These are phyloP conservation scores for Leucoraja ocellata DNA, from an alignment of 2,797 vertebrate species.

Conservation along the genomic window DNA sequence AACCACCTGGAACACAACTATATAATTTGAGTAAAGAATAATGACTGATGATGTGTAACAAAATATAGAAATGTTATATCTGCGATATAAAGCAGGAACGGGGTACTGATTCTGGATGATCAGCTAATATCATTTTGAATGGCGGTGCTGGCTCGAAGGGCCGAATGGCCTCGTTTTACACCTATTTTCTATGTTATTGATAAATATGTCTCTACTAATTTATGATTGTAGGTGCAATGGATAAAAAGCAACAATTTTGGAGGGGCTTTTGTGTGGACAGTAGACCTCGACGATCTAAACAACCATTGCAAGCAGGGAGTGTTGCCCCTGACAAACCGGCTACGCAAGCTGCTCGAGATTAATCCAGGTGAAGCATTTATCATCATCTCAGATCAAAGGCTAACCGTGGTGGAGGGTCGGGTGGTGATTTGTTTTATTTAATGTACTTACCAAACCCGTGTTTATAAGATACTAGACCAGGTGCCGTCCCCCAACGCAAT, in stretches of 20 bases:
- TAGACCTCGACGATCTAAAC: slow-evolving; percentile 61
- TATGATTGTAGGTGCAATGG: slow-evolving; percentile 53
- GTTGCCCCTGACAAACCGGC: slow-evolving; percentile 42
- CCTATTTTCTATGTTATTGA: background rate
- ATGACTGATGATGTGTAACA: background rate
- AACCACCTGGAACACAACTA: too few species aligned
- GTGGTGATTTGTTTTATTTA: too few species aligned
- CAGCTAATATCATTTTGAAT: too few species aligned
- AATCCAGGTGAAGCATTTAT: background rate
- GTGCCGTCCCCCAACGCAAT: too few species aligned
- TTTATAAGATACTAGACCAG: too few species aligned
- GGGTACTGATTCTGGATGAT: too few species aligned
- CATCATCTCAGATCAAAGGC: background rate
- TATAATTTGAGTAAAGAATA: background rate
- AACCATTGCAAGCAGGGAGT: slow-evolving; percentile 43
- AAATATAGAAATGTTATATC: background rate
- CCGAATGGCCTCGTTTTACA: too few species aligned
- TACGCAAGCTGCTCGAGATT: slow-evolving; percentile 43
- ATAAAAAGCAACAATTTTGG: slow-evolving; percentile 57
- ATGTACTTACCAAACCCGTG: too few species aligned
- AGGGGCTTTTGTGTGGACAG: slow-evolving; percentile 61
- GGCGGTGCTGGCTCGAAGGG: too few species aligned
- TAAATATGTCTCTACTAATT: background rate
- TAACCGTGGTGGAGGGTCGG: too few species aligned
- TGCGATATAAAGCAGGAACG: too few species aligned